Base-by-base conservation (phyloP, 2,888 invertebrate species). In the Cheilosia variabilis region DNA sequence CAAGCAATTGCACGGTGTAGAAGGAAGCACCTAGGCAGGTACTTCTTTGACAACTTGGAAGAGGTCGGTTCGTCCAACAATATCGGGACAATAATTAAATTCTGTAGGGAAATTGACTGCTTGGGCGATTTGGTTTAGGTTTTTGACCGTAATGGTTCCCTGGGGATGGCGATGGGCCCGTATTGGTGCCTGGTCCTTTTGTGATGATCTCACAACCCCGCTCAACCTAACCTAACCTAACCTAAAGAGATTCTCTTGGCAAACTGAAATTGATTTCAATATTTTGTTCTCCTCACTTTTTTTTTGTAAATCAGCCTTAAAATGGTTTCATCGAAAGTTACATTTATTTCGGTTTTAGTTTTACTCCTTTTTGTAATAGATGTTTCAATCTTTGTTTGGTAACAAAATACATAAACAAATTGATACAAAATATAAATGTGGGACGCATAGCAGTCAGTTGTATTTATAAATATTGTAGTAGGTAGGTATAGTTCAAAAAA, bases 261-360 rank as follows among this genome's bases (percentile, higher is more conserved):
- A 68, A 82, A 82, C 77, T 77, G 53, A 47, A 80, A 50, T 62
- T 63, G 45, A 66, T 72, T 62, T 73, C 17, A 66, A 43, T 45
- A 45, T 37, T 58, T 37, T 63, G 22, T 52, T 45, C 55, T 69
- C 53, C 31, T 68, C 58, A 68, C 52, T 65, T 47, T 47, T 50
- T 43, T 71, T 55, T 52, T 86, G 86, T 86, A 86, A 86, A 86
- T 86, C 86, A 86, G 86, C 86, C 86, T 86, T 86, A 68, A 86
- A 76, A 81, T 62, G 75, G 68, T 76, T 80, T 72, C 47, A 73
- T 83, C 78, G 72, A 83, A 83, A 83, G 55, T 83, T 66, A 73
- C 43, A 77, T 50, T 43, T 75, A 53, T 53, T 45, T 43, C 43
- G 58, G 60, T 57, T 65, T 17, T 10, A 17, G 7, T 45, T 45